Conservation (phyloP, 2,113 vertebrate species). For the Lota lota region DNA sequence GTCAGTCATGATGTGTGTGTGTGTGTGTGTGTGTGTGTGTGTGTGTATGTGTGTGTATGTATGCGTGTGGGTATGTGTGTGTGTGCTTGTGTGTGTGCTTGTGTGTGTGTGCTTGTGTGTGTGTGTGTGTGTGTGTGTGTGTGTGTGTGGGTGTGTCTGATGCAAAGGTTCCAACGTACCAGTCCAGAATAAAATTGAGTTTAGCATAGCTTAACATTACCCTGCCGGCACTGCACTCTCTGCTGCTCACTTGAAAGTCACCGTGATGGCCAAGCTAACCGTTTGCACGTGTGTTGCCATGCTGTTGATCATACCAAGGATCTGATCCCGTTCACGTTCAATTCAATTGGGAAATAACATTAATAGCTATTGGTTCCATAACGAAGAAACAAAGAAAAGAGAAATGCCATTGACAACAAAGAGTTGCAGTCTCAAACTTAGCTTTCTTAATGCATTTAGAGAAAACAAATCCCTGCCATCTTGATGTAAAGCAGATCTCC, state of each 20-base stretch:
- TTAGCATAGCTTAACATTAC: no score
- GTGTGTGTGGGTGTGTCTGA: no score
- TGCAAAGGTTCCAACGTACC: no score
- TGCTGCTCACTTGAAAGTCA: background rate
- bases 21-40: no score
- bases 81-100: no score
- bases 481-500: slow-evolving; percentile 57
- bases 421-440: slow-evolving; percentile 23
- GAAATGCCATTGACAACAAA: slow-evolving; percentile 12
- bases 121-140: no score
- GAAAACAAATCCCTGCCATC: slow-evolving; percentile 33
- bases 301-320: slow-evolving; percentile 9
- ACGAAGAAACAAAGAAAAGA: slow-evolving; percentile 26
- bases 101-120: no score
- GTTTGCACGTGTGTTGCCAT: slow-evolving; percentile 6
- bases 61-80: no score
- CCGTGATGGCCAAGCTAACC: slow-evolving; percentile 2
- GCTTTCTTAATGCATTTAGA: slow-evolving; percentile 29
- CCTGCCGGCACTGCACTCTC: slow-evolving; percentile 9
- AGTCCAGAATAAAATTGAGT: no score
- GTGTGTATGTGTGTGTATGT: no score
- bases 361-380: background rate
- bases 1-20: no score
- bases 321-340: background rate
- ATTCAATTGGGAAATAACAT: slow-evolving; percentile 27